A percentile compares a stretch with the other conserved stretches of the same genome.
These are phyloP conservation scores for Leptinotarsa peninsularis DNA, from an alignment of 2,888 invertebrate genomes.

Conservation along the genomic window DNA sequence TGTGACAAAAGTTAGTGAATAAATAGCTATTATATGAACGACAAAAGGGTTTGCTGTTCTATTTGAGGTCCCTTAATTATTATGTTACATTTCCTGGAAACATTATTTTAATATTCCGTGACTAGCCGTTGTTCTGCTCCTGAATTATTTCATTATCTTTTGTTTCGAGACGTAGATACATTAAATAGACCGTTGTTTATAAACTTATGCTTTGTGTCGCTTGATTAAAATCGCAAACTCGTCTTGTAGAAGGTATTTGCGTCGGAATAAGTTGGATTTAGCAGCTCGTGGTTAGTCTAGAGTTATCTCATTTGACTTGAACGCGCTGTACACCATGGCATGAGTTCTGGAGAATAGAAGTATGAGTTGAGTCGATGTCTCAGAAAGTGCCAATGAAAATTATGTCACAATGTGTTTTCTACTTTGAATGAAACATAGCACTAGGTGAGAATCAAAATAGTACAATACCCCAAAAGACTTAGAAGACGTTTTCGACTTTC, in stretches of 20 bases:
- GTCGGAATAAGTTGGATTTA: background rate
- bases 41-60: conserved; percentile 32
- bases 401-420: no score
- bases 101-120: conserved; percentile 45
- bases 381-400: no score
- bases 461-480: no score
- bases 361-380: no score
- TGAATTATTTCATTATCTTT: conserved; percentile 43
- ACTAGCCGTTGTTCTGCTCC: conserved; percentile 35
- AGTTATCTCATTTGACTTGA: background rate
- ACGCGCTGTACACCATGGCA: background rate
- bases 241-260: conserved; percentile 12
- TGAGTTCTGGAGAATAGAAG: background rate
- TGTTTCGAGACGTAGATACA: conserved; percentile 34
- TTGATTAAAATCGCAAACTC: conserved; percentile 27
- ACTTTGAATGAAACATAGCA: no score
- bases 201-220: conserved; percentile 24
- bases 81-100: conserved; percentile 39
- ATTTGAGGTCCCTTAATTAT: conserved; percentile 35
- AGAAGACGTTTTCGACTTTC: no score
- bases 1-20: background rate
- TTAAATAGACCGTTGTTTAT: conserved; percentile 36
- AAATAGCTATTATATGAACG: conserved; percentile 27
- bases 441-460: no score
- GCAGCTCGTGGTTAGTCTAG: background rate